Base-by-base conservation (phyloP, 1,140 invertebrate species). In the Drosophila repleta region DNA sequence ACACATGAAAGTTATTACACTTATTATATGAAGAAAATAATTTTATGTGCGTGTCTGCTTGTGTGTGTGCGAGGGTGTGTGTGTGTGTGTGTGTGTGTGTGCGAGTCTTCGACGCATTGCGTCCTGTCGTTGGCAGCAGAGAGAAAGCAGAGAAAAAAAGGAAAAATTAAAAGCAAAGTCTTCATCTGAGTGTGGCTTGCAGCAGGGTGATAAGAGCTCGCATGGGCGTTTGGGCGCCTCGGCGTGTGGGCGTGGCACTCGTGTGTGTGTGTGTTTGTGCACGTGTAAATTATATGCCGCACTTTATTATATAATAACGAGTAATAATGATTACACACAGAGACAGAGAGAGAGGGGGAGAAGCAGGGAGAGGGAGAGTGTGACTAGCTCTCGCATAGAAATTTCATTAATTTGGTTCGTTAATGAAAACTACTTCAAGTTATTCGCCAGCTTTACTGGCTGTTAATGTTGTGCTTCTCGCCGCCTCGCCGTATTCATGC, bases 21-120 rank as follows among this genome's bases (percentile, higher is more conserved):
- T 88, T 87, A 87, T 88, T 88, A 88, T 87, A 88, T 83, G 79
- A 76, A 79, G 83, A 87, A 88, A 88, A 87, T 87, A 87, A 88
- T 88, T 87, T 79, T 65, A 79, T 87, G 70, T 64, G 70, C 51
- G 55, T 60, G 48, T 69, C 63, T 55, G 57, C 41, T 56, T 35
- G 55, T 15, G 55, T 4, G 46, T 45, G 46, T 35, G 55, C 11
- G 55, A 4, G 46, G 35, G 46, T 61, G 21, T 29, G 13, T 55
- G 11, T 48, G 57, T 20, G 52, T 20, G 43, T 32, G 18, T 15
- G 21, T 58, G 43, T 45, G 43, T 24, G 20, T 41, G 29, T 29
- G 43, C 48, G 52, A 20, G 52, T 20, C 7, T 43, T 18, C 55
- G 21, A 46, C 51, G 45, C 17, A 48, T 35, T 55, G 37, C 43